phyloP scores from a whole-genome alignment of 2,113 vertebrate genomes.

The Macaca mulatta region DNA sequence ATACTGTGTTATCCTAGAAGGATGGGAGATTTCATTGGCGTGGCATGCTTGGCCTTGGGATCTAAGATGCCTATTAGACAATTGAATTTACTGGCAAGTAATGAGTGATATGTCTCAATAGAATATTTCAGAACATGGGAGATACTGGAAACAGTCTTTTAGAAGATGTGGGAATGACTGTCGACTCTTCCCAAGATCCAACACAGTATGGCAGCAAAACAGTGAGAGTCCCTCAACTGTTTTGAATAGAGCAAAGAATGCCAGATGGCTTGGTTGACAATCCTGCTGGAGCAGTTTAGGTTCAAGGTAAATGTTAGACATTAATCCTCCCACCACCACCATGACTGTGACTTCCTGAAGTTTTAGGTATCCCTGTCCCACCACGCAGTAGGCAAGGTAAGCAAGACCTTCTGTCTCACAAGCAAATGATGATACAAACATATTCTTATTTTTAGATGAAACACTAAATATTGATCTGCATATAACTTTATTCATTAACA shows the following conservation, averaged over 20 bases:
- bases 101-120: neutral
- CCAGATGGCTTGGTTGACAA: neutral
- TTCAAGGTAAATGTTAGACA: neutral
- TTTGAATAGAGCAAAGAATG: neutral
- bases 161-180: neutral
- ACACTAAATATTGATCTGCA: neutral
- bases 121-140: neutral
- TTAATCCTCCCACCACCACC: neutral
- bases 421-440: neutral
- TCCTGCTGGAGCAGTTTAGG: neutral
- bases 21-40: neutral
- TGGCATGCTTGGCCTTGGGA: neutral
- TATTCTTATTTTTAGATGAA: constrained; percentile 16
- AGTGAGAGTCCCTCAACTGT: neutral
- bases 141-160: neutral
- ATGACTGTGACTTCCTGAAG: neutral
- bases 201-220: neutral
- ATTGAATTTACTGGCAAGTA: neutral
- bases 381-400: neutral
- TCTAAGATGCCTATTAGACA: neutral
- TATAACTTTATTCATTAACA: neutral
- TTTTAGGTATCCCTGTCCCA: neutral
- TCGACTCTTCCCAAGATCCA: neutral
- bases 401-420: neutral
- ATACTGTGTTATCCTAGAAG: neutral